These are phyloP conservation scores for Pseudocheirus occidentalis DNA, from an alignment of 2,797 vertebrate species.

Conservation along the genomic window DNA sequence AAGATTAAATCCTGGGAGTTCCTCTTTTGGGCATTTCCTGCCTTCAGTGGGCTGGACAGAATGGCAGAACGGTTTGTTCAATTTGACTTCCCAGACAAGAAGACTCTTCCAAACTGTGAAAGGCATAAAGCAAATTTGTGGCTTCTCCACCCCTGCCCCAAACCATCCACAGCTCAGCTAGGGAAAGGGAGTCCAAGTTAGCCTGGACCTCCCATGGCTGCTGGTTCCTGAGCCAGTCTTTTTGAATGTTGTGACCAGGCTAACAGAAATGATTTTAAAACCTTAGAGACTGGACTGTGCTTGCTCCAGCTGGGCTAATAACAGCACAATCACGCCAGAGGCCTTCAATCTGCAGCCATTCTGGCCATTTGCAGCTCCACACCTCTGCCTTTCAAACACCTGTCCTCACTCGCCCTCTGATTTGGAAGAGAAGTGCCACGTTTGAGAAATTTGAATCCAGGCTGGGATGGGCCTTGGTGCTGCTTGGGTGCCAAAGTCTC, in stretches of 20 bases:
- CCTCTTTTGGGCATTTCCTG: neutral
- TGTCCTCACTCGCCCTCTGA: constrained; percentile 41
- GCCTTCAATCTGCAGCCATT: constrained; percentile 33
- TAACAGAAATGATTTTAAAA: constrained; percentile 4
- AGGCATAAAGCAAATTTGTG: neutral
- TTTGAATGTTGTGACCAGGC: neutral
- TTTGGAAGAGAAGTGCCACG: neutral
- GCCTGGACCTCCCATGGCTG: neutral
- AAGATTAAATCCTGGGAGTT: neutral
- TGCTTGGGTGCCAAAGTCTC: neutral
- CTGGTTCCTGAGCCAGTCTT: neutral
- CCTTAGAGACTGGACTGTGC: constrained; percentile 15
- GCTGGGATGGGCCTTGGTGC: neutral
- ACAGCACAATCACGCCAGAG: constrained; percentile 50
- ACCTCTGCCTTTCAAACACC: constrained; percentile 35
- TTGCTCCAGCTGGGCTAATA: constrained; percentile 52
- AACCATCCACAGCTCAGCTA: constrained; percentile 30
- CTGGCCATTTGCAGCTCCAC: constrained; percentile 29
- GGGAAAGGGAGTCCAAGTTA: neutral
- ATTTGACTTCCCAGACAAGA: neutral
- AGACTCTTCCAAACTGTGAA: neutral
- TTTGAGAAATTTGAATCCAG: neutral
- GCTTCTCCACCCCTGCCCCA: constrained; percentile 1
- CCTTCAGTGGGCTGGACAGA: neutral
- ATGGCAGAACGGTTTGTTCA: neutral